Percentiles rank a stretch among this genome's conserved stretches.
These are phyloP conservation scores for Archips xylosteana DNA, from an alignment of 2,888 invertebrate genomes.

Conservation along the genomic window DNA sequence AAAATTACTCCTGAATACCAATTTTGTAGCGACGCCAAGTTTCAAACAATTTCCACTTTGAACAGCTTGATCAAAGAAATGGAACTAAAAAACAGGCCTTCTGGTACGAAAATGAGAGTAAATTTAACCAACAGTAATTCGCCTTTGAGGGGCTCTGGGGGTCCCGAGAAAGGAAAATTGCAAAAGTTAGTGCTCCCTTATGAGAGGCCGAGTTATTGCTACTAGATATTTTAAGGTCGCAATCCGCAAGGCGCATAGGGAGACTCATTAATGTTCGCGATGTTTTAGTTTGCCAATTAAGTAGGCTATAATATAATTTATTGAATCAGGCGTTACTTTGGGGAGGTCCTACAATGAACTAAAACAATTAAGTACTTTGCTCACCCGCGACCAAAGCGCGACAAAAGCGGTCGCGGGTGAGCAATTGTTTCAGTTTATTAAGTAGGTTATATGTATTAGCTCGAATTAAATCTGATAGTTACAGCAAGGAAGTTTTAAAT, in stretches of 20 bases:
- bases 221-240: conserved; percentile 63
- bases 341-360: too few relatives aligned
- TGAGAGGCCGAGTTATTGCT: conserved; percentile 71
- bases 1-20: conserved; percentile 79
- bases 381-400: too few relatives aligned
- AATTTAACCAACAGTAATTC: conserved; percentile 84
- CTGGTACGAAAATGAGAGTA: conserved; percentile 74
- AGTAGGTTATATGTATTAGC: too few relatives aligned
- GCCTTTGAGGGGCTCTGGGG: conserved; percentile 78
- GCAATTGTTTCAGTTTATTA: too few relatives aligned
- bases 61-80: conserved; percentile 82
- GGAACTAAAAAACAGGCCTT: conserved; percentile 81
- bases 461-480: too few relatives aligned
- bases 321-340: too few relatives aligned
- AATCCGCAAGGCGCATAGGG: conserved; percentile 43
- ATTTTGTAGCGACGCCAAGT: conserved; percentile 71
- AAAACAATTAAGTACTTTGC: too few relatives aligned
- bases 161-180: conserved; percentile 78
- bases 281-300: background rate
- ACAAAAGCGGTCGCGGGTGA: too few relatives aligned
- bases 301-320: too few relatives aligned
- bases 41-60: conserved; percentile 81
- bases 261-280: conserved; percentile 18
- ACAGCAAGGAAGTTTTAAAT: too few relatives aligned
- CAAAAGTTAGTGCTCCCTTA: conserved; percentile 81